Evolutionary conservation across 2,797 vertebrate genomes (phyloP).

Genomic region (Chloroceryle inda): DNA sequence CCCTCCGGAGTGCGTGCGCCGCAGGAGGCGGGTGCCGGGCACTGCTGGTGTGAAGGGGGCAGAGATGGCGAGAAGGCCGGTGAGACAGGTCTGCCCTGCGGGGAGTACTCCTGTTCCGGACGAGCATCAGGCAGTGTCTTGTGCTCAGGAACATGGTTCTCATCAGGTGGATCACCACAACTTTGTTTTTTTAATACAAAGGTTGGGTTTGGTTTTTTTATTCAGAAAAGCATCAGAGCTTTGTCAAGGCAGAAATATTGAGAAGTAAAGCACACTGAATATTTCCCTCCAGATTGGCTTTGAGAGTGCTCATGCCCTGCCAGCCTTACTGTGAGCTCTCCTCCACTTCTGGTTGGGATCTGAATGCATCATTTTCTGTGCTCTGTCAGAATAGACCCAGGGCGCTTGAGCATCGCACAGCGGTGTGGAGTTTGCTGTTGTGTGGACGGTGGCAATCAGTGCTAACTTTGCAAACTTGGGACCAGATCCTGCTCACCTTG

Average conservation of each 20-base stretch:
- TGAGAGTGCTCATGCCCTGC: neutral
- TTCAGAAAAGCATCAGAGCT: neutral
- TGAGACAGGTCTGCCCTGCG: neutral
- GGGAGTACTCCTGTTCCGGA: neutral
- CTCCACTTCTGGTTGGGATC: neutral
- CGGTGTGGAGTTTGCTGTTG: fast-evolving
- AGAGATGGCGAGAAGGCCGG: neutral
- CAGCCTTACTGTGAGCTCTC: neutral
- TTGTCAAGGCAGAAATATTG: neutral
- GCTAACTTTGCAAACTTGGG: neutral
- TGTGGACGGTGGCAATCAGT: neutral
- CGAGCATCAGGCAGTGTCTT: neutral
- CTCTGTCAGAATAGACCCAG: neutral
- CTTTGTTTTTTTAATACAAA: neutral
- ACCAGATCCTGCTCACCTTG: neutral
- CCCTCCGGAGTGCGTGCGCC: fast-evolving
- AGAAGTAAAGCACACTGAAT: neutral
- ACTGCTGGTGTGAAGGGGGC: neutral
- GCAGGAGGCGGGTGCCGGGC: neutral
- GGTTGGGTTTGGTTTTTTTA: neutral
- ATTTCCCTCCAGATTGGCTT: neutral
- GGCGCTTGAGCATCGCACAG: neutral
- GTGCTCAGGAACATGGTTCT: neutral
- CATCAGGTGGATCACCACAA: neutral
- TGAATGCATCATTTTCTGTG: neutral